These are phyloP conservation scores for Origma solitaria DNA, from an alignment of 2,113 vertebrate genomes.

Conservation along the genomic window DNA sequence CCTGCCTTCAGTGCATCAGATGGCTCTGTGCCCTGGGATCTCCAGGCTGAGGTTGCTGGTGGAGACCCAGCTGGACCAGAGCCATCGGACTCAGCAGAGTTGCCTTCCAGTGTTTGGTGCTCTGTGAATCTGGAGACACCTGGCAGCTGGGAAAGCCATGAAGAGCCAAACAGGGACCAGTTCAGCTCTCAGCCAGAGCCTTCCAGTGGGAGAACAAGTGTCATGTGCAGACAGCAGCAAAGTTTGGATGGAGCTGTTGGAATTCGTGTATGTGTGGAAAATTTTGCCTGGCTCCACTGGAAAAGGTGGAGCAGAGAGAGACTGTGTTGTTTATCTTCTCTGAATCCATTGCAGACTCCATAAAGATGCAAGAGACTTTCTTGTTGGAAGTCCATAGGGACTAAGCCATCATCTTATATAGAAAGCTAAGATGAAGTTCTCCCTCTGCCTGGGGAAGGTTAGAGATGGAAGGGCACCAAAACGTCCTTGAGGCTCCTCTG, in stretches of 20 bases:
- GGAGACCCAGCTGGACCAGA: not conserved
- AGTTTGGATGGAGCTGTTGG: not conserved
- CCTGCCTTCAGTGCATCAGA: not conserved
- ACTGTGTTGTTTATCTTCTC: not conserved
- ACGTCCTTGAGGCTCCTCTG: not conserved
- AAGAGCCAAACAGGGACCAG: not conserved
- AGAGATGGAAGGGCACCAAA: not conserved
- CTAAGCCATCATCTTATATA: not conserved
- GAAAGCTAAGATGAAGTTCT: not conserved
- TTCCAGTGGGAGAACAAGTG: not conserved
- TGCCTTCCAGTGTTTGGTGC: not conserved
- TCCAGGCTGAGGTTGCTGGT: not conserved
- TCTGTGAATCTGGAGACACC: not conserved
- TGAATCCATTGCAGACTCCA: not conserved
- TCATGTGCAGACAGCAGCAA: not conserved
- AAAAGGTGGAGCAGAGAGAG: not conserved
- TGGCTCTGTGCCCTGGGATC: accelerated
- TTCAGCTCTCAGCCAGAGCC: not conserved
- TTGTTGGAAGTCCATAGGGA: not conserved
- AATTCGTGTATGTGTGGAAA: accelerated
- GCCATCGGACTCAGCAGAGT: not conserved
- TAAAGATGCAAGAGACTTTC: not conserved
- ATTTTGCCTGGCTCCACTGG: not conserved
- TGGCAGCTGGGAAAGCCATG: not conserved
- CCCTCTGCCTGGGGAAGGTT: not conserved